Percentiles rank a stretch among this genome's conserved stretches.
These are phyloP conservation scores for Sebastiscus tertius DNA, from an alignment of 2,797 vertebrate genomes.

Conservation along the genomic window DNA sequence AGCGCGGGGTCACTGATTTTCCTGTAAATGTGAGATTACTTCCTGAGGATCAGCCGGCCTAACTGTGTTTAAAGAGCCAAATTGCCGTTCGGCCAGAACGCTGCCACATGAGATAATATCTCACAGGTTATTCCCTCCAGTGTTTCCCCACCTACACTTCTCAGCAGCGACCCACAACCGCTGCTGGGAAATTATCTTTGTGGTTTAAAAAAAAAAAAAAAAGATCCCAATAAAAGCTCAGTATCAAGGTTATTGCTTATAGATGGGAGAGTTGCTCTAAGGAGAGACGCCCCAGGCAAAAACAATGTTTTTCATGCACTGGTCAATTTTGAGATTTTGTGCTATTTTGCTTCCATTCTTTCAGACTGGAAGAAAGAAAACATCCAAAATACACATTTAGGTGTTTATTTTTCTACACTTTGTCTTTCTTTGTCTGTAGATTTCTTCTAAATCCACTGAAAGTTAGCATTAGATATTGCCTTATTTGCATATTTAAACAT, in stretches of 20 bases:
- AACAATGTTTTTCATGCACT: too few relatives aligned
- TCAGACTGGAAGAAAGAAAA: too few relatives aligned
- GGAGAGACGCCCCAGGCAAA: too few relatives aligned
- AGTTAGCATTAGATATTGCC: too few relatives aligned
- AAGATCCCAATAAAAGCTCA: not conserved
- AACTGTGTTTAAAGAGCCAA: conserved; percentile 63
- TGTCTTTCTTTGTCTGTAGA: too few relatives aligned
- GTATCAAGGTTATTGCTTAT: not conserved
- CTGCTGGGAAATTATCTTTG: conserved; percentile 8
- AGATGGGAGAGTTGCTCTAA: not conserved
- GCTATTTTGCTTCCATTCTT: too few relatives aligned
- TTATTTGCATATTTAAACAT: too few relatives aligned
- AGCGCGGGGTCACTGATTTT: conserved; percentile 67
- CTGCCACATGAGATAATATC: conserved; percentile 32
- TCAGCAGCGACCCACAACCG: not conserved
- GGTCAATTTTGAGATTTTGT: too few relatives aligned
- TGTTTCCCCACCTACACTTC: conserved; percentile 14
- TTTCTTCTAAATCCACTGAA: too few relatives aligned
- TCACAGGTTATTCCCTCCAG: conserved; percentile 35
- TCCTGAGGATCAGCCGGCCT: conserved; percentile 54
- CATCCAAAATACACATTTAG: too few relatives aligned
- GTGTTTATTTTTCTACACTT: too few relatives aligned
- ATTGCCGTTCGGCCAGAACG: conserved; percentile 37
- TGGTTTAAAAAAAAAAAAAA: not conserved
- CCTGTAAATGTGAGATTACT: conserved; percentile 69